Conservation (phyloP, 1,140 invertebrate species). For the Cryptotermes secundus region DNA sequence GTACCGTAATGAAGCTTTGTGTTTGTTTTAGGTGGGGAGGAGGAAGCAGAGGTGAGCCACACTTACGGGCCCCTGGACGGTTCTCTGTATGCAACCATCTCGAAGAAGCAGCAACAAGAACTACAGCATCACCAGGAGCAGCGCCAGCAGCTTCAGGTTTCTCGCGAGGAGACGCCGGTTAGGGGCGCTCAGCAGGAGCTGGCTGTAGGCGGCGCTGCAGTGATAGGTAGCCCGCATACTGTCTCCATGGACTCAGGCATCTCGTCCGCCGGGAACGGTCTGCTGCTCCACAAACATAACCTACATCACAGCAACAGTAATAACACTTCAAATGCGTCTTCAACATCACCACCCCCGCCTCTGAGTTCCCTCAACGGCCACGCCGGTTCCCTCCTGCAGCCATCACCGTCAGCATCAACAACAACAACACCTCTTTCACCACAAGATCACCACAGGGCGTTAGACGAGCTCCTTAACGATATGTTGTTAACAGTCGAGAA, state of each 20-base stretch:
- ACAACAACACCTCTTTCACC: constrained; percentile 26
- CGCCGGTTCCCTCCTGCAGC: neutral
- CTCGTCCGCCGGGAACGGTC: constrained; percentile 60
- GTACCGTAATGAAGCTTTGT: neutral
- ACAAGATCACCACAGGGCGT: constrained; percentile 53
- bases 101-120: constrained; percentile 53
- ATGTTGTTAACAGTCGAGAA: constrained; percentile 81
- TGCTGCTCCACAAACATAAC: constrained; percentile 26
- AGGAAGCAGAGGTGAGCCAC: constrained; percentile 54
- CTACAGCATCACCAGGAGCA: constrained; percentile 28
- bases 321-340: constrained; percentile 40
- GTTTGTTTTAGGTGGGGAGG: constrained; percentile 13
- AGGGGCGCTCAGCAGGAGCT: neutral
- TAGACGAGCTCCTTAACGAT: constrained; percentile 74
- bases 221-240: constrained; percentile 61
- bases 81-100: constrained; percentile 82
- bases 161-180: neutral
- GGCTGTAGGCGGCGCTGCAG: constrained; percentile 15
- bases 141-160: constrained; percentile 22
- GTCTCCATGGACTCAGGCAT: constrained; percentile 84
- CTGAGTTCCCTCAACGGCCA: neutral
- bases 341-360: neutral
- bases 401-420: constrained; percentile 7
- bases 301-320: neutral
- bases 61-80: constrained; percentile 83